phyloP scores from a whole-genome alignment of 1,140 invertebrate species.

The Pogonus chalceus region DNA sequence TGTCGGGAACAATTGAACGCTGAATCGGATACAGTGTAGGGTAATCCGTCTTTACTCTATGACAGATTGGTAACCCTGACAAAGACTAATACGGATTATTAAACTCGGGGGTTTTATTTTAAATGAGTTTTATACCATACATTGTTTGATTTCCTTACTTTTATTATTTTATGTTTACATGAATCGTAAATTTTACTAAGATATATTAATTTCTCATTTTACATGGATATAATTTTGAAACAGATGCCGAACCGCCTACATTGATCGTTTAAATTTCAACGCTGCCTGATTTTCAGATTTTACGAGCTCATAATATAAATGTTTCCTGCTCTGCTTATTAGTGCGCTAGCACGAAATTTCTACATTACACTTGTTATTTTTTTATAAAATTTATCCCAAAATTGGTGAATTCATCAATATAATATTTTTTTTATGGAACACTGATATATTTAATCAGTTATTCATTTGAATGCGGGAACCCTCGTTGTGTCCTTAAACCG shows the following conservation, averaged over 20 bases:
- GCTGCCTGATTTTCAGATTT: not conserved
- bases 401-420: not conserved
- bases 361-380: not conserved
- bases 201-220: not conserved
- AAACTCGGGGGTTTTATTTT: not conserved
- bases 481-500: conserved; percentile 2
- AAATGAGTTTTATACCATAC: no score
- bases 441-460: conserved; percentile 7
- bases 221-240: not conserved
- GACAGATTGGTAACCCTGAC: not conserved
- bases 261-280: not conserved
- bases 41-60: conserved; percentile 4
- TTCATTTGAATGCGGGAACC: not conserved
- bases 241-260: not conserved
- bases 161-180: not conserved
- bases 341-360: not conserved
- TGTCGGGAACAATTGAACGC: not conserved
- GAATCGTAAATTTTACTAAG: not conserved
- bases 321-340: not conserved
- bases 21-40: not conserved
- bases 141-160: no score
- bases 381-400: not conserved
- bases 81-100: conserved; percentile 1
- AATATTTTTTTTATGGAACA: not conserved
- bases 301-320: not conserved